These are phyloP conservation scores for Microtus montanus DNA, from an alignment of 2,113 vertebrate species.

Conservation along the genomic window DNA sequence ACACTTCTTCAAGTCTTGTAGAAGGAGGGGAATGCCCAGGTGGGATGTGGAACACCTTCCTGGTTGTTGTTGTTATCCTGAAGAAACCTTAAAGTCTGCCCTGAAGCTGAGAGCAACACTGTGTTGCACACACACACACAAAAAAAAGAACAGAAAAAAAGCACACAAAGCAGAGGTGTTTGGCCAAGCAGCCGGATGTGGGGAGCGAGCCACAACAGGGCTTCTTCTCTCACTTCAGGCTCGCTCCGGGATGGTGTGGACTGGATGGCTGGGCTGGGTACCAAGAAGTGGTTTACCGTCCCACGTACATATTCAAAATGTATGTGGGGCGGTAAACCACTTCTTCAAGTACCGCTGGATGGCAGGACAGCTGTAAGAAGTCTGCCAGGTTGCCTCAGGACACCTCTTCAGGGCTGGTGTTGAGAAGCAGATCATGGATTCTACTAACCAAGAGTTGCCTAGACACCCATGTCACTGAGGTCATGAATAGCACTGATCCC, in stretches of 20 bases:
- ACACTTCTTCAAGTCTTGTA: neutral
- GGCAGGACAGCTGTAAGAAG: neutral
- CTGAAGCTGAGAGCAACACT: neutral
- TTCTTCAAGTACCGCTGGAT: conserved; percentile 78
- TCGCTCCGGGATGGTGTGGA: neutral
- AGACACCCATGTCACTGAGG: neutral
- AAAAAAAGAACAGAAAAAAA: neutral
- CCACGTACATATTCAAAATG: conserved; percentile 80
- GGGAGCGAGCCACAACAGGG: rapidly evolving
- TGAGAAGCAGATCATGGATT: conserved; percentile 7
- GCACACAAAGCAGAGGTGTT: neutral
- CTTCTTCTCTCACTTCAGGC: neutral
- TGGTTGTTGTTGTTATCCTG: neutral
- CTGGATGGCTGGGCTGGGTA: conserved; percentile 77
- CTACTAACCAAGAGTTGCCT: neutral
- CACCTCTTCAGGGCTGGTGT: conserved; percentile 6
- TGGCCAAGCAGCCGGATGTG: neutral
- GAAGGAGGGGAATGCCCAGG: neutral
- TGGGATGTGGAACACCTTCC: neutral
- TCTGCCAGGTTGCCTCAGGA: neutral
- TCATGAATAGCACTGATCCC: conserved; percentile 12
- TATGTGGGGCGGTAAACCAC: conserved; percentile 82
- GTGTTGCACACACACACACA: neutral
- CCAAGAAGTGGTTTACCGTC: conserved; percentile 82
- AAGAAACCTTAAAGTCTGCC: neutral